Percentiles rank a stretch among this genome's conserved stretches.
phyloP scores from a whole-genome alignment of 1,140 invertebrate species.

The Heliconius eleuchia region DNA sequence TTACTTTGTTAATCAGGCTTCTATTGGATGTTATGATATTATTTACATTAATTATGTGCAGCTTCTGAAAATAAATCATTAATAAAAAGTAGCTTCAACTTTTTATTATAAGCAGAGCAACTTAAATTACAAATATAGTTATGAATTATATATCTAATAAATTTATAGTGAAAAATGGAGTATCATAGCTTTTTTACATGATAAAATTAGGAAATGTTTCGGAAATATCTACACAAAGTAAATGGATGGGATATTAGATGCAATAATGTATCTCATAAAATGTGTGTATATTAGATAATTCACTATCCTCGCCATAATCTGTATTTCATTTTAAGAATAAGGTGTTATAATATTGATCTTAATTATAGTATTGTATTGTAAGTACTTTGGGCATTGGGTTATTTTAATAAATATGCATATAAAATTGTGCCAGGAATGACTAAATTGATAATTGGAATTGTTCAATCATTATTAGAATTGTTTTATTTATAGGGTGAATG shows the following conservation, averaged over 20 bases:
- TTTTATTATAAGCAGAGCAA: background rate
- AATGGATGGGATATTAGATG: background rate
- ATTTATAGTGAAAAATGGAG: background rate
- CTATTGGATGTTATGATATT: background rate
- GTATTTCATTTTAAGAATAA: background rate
- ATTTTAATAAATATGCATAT: background rate
- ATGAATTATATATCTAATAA: background rate
- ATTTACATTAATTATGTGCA: background rate
- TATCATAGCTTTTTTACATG: background rate
- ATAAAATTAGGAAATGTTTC: background rate
- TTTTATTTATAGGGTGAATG: too few species aligned
- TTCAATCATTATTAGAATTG: too few species aligned
- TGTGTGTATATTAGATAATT: background rate
- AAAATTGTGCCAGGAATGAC: too few species aligned
- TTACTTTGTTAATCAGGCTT: background rate
- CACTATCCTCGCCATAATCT: constrained; percentile 8
- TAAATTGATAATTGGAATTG: too few species aligned
- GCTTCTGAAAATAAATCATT: background rate
- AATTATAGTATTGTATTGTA: background rate
- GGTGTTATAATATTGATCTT: background rate
- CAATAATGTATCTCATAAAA: background rate
- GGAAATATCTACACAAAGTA: background rate
- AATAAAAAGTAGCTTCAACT: background rate
- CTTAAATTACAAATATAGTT: too few species aligned
- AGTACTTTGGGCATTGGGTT: background rate